Evolutionary conservation across 2,113 vertebrate genomes (phyloP).

Genomic region (Circaetus gallicus): DNA sequence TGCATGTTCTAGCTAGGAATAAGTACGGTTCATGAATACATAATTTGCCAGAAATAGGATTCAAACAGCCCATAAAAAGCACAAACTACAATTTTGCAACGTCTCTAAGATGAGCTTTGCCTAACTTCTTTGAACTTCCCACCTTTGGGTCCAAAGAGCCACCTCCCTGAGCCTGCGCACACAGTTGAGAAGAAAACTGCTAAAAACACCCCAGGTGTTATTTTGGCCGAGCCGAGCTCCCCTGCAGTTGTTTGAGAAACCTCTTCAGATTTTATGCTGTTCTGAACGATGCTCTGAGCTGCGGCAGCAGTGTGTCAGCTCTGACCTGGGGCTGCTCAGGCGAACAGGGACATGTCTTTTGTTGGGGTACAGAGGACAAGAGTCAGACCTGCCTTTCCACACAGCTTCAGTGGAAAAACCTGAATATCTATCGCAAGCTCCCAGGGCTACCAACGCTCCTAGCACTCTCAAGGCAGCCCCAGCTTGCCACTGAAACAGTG

Average conservation of each 20-base stretch:
- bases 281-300: not conserved
- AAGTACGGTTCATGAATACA: not conserved
- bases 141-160: not conserved
- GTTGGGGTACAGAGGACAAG: not conserved
- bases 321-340: not conserved
- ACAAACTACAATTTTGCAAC: not conserved
- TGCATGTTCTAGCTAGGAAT: not conserved
- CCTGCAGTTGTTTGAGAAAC: not conserved
- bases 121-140: not conserved
- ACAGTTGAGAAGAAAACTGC: not conserved
- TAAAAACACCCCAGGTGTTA: not conserved
- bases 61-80: not conserved
- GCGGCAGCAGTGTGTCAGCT: not conserved
- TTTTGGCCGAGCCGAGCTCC: not conserved
- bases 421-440: not conserved
- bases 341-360: not conserved
- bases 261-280: not conserved
- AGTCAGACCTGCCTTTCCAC: not conserved
- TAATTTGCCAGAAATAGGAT: not conserved
- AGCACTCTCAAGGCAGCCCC: not conserved
- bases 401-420: not conserved
- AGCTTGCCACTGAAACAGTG: not conserved
- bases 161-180: accelerated
- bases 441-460: not conserved
- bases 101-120: not conserved